phyloP scores from a whole-genome alignment of 2,888 invertebrate species.

The Muscina levida region DNA sequence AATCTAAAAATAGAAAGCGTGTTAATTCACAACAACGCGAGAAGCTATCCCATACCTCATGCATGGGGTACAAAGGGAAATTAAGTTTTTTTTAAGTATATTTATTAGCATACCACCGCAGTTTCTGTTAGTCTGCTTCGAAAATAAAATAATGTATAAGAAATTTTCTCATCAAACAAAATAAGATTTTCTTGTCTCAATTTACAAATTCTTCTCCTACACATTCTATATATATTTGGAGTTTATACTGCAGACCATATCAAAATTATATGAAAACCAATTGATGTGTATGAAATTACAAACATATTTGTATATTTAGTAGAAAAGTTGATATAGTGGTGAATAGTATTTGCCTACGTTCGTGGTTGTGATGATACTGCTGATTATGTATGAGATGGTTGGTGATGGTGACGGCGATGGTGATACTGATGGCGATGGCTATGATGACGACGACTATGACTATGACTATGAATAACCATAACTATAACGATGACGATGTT shows the following conservation, averaged over 20 bases:
- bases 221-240: no score
- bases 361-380: not conserved
- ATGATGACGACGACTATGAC: not conserved
- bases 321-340: not conserved
- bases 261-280: conserved; percentile 3
- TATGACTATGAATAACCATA: not conserved
- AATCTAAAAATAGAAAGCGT: no score
- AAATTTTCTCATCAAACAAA: no score
- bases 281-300: conserved; percentile 28
- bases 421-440: not conserved
- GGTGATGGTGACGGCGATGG: not conserved
- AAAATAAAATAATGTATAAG: no score
- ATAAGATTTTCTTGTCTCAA: no score
- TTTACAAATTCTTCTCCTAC: no score
- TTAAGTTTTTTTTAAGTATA: no score
- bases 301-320: not conserved
- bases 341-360: not conserved
- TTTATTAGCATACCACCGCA: no score
- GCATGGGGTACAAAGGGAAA: no score
- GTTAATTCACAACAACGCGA: no score
- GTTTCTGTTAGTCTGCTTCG: no score
- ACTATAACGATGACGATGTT: not conserved
- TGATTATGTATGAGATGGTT: not conserved
- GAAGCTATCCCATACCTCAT: no score
- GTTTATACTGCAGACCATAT: not conserved